Evolutionary conservation across 2,797 vertebrate genomes (phyloP).

Genomic region (Huso huso): DNA sequence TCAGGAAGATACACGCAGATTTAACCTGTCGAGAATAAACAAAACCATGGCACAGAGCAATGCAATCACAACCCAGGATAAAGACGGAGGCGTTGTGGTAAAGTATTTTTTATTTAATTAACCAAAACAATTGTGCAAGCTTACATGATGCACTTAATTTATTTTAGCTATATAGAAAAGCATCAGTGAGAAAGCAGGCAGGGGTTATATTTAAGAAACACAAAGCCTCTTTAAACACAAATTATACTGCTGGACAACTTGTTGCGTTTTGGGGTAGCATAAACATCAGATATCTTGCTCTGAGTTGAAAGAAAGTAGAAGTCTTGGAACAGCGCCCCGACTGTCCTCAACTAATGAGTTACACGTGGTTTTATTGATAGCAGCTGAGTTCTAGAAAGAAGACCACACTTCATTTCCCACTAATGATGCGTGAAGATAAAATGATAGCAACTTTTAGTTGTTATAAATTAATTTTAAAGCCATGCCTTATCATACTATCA

Average conservation of each 20-base stretch:
- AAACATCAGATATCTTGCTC: background rate
- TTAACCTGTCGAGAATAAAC: conserved; percentile 23
- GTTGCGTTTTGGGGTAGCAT: background rate
- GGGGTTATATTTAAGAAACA: background rate
- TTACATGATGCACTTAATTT: too few species aligned
- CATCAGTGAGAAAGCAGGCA: too few species aligned
- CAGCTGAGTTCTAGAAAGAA: background rate
- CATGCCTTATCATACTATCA: too few species aligned
- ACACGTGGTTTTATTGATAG: background rate
- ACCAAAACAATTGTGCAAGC: background rate
- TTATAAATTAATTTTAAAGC: too few species aligned
- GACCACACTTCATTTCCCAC: too few species aligned
- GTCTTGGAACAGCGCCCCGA: background rate
- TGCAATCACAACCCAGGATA: conserved; percentile 1
- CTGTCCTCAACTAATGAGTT: background rate
- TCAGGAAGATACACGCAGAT: too few species aligned
- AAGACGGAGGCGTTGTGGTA: conserved; percentile 54
- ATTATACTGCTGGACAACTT: background rate
- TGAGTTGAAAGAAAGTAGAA: background rate
- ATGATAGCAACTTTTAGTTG: too few species aligned
- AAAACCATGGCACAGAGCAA: conserved; percentile 16
- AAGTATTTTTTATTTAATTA: conserved; percentile 10
- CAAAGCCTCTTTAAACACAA: background rate
- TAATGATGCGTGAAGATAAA: too few species aligned
- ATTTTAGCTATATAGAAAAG: too few species aligned